phyloP scores from a whole-genome alignment of 2,888 invertebrate genomes.

The Dioctria linearis region DNA sequence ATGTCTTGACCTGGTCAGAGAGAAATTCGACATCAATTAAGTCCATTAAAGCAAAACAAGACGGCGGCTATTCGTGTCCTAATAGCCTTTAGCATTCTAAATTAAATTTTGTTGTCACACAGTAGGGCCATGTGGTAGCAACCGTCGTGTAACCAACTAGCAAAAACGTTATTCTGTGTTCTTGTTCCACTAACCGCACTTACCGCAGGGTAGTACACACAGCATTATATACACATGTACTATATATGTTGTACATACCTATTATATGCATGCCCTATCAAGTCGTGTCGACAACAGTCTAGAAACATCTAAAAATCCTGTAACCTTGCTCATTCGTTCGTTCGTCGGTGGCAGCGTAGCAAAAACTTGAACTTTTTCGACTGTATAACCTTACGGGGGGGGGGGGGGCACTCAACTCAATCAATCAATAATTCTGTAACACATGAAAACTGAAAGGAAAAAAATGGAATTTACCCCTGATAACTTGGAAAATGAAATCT shows the following conservation, averaged over 20 bases:
- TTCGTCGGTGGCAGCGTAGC: neutral
- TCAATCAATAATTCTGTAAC: conserved; percentile 45
- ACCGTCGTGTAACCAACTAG: conserved; percentile 17
- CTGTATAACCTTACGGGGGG: too few species aligned
- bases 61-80: neutral
- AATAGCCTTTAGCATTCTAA: neutral
- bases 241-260: too few species aligned
- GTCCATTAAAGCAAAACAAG: conserved; percentile 15
- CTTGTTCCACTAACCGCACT: neutral
- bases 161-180: conserved; percentile 44
- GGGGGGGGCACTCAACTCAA: too few species aligned
- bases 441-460: conserved; percentile 20
- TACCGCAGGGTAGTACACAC: neutral
- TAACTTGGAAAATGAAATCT: conserved; percentile 5
- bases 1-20: neutral
- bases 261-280: neutral
- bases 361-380: neutral
- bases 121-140: neutral
- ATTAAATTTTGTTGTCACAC: conserved; percentile 24
- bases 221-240: too few species aligned
- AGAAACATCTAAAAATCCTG: neutral
- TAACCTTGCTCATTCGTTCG: conserved; percentile 20
- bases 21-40: neutral
- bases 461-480: neutral
- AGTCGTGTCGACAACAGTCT: neutral